Evolutionary conservation across 2,888 invertebrate genomes (phyloP).

Genomic region (Scaptomyza polygonia): DNA sequence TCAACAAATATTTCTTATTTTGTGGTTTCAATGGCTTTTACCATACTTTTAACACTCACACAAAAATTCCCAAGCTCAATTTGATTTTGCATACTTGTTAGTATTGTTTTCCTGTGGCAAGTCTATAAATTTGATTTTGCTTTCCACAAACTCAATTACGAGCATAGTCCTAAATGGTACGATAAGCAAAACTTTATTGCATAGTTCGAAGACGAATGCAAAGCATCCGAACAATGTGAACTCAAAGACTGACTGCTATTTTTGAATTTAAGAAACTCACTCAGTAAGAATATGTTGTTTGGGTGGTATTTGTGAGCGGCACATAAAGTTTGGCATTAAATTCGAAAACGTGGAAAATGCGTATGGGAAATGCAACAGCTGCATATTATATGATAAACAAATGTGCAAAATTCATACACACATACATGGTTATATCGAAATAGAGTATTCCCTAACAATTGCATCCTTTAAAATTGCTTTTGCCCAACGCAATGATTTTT

Average conservation of each 20-base stretch:
- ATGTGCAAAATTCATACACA: slow-evolving; percentile 44
- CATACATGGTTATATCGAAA: neutral
- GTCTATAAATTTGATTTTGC: slow-evolving; percentile 45
- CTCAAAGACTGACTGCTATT: slow-evolving; percentile 44
- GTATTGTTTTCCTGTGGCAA: slow-evolving; percentile 21
- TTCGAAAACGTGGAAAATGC: slow-evolving; percentile 63
- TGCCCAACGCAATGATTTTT: slow-evolving; percentile 61
- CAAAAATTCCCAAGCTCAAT: neutral
- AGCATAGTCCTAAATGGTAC: slow-evolving; percentile 30
- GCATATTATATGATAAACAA: slow-evolving; percentile 73
- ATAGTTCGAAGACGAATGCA: slow-evolving; percentile 39
- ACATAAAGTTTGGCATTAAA: slow-evolving; percentile 60
- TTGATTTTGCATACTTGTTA: slow-evolving; percentile 10
- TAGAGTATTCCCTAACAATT: slow-evolving; percentile 3
- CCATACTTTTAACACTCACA: slow-evolving; percentile 27
- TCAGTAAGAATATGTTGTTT: neutral
- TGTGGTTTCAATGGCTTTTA: slow-evolving; percentile 7
- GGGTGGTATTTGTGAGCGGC: neutral
- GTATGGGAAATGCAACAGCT: slow-evolving; percentile 76
- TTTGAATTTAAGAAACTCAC: slow-evolving; percentile 28
- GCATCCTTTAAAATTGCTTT: slow-evolving; percentile 31
- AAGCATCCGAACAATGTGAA: slow-evolving; percentile 51
- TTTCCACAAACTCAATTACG: slow-evolving; percentile 24
- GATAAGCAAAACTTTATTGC: slow-evolving; percentile 35
- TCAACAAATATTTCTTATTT: slow-evolving; percentile 14